Percentiles rank a stretch among this genome's conserved stretches.
phyloP scores from a whole-genome alignment of 1,140 invertebrate species.

The Andricus grossulariae region DNA sequence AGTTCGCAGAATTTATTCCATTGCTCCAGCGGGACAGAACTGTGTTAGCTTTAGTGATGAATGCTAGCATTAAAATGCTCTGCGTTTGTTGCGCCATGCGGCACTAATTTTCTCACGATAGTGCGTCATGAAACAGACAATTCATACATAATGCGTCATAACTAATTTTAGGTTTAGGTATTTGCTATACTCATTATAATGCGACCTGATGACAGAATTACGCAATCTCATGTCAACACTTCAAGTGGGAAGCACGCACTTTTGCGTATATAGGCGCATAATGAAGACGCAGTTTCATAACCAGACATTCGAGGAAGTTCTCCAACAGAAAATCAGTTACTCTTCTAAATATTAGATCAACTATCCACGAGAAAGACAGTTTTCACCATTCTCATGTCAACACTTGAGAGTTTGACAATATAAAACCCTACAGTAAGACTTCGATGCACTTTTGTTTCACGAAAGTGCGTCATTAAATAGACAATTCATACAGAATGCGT shows the following conservation, averaged over 20 bases:
- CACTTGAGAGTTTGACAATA: too few relatives aligned
- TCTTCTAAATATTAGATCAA: too few relatives aligned
- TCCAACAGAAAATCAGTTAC: too few relatives aligned
- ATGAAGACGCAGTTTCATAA: too few relatives aligned
- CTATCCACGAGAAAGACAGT: too few relatives aligned
- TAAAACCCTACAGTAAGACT: too few relatives aligned
- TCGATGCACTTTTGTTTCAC: too few relatives aligned
- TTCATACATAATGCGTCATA: neutral
- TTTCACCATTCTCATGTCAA: too few relatives aligned
- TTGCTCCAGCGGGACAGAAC: constrained; percentile 49
- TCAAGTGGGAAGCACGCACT: too few relatives aligned
- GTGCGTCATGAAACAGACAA: constrained; percentile 45
- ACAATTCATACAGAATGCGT: constrained; percentile 22
- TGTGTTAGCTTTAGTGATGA: constrained; percentile 56
- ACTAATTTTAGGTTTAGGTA: neutral
- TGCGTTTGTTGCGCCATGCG: constrained; percentile 28
- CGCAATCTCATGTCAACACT: too few relatives aligned
- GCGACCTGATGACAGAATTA: neutral
- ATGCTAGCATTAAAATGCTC: constrained; percentile 62
- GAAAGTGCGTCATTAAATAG: constrained; percentile 40
- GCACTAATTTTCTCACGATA: constrained; percentile 35
- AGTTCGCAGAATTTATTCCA: constrained; percentile 66
- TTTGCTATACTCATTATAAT: neutral
- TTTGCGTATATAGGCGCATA: too few relatives aligned
- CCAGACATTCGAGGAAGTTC: too few relatives aligned